These are phyloP conservation scores for Cephus pygmeus DNA, from an alignment of 2,888 invertebrate genomes.

Conservation along the genomic window DNA sequence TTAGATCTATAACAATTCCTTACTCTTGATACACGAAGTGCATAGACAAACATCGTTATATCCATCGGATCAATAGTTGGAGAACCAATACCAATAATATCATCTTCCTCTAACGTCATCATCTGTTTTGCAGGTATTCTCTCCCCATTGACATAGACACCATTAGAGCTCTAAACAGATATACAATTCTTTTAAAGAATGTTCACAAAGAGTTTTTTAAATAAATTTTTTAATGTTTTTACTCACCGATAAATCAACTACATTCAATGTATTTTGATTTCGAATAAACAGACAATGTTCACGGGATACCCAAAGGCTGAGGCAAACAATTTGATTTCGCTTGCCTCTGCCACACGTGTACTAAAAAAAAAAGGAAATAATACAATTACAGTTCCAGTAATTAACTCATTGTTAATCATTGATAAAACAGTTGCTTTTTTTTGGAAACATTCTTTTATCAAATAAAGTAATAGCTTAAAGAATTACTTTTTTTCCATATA, in stretches of 20 bases:
- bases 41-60: not conserved
- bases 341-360: constrained; percentile 51
- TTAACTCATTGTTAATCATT: constrained; percentile 8
- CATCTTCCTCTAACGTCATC: constrained; percentile 63
- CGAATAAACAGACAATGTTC: constrained; percentile 50
- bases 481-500: not conserved
- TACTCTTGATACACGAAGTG: not conserved
- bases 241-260: constrained; percentile 50
- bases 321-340: constrained; percentile 45
- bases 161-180: constrained; percentile 71
- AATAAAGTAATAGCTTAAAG: too few species aligned
- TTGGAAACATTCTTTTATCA: too few species aligned
- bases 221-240: not conserved
- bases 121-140: constrained; percentile 63
- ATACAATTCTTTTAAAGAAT: not conserved
- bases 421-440: not conserved
- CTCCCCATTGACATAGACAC: constrained; percentile 69
- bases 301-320: constrained; percentile 49
- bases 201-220: constrained; percentile 1
- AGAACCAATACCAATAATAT: constrained; percentile 70
- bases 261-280: constrained; percentile 33
- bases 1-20: not conserved
- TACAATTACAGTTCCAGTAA: not conserved
- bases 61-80: not conserved
- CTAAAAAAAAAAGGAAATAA: constrained; percentile 38